Evolutionary conservation across 2,888 invertebrate species (phyloP).

Genomic region (Parnassius glacialis): DNA sequence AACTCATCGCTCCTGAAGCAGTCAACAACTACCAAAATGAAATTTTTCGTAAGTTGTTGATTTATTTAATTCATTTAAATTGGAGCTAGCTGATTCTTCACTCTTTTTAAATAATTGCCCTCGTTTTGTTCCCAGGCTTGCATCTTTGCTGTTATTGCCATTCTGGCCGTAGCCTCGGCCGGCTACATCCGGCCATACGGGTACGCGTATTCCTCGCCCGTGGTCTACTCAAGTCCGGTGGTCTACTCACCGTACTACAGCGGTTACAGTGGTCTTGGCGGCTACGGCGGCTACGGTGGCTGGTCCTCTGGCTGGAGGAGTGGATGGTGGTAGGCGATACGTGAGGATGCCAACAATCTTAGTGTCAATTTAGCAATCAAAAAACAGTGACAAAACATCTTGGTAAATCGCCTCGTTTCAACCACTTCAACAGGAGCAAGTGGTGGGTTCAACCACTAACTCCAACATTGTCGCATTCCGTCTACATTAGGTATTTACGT

Average conservation of each 20-base stretch:
- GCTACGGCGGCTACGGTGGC: conserved; percentile 15
- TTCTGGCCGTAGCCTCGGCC: conserved; percentile 42
- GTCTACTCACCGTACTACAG: conserved; percentile 20
- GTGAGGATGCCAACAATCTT: no score
- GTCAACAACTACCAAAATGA: conserved; percentile 44
- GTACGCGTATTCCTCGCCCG: conserved; percentile 26
- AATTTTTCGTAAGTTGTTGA: conserved; percentile 54
- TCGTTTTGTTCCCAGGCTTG: conserved; percentile 33
- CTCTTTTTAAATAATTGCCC: conserved; percentile 22
- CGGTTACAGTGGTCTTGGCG: conserved; percentile 12
- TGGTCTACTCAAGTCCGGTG: conserved; percentile 25
- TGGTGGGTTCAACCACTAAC: no score
- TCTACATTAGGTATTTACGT: not conserved
- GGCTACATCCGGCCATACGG: conserved; percentile 47
- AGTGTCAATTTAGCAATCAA: no score
- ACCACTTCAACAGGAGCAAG: no score
- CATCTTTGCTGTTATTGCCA: conserved; percentile 38
- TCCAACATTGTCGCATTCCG: not conserved
- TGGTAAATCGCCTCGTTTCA: no score
- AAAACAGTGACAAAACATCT: no score
- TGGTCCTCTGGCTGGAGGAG: conserved; percentile 22
- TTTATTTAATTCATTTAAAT: conserved; percentile 4
- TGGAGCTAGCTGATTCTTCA: not conserved
- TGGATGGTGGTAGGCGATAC: conserved; percentile 6
- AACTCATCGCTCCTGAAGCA: conserved; percentile 32